Base-by-base conservation (phyloP, 2,797 vertebrate species). In the Hirundo rustica region DNA sequence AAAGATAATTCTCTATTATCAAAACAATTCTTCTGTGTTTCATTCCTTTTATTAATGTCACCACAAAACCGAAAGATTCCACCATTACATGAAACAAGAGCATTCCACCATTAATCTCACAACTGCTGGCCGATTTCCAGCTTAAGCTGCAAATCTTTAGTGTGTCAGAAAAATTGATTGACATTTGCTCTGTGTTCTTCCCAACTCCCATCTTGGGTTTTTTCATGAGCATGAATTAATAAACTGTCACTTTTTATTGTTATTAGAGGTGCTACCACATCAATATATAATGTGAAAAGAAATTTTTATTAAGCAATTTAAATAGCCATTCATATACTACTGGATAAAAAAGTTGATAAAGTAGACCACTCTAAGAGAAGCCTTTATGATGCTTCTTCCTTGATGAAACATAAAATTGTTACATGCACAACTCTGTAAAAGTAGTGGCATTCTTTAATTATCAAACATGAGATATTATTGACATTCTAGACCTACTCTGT, bases 341-440 rank as follows among this genome's bases (percentile, higher is more conserved):
- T 81, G 14, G 34, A 72, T 86, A 92, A 96, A 81, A 81, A 76
- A 57, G 27, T 0, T 65, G 55, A 64, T 34, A 15, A 93, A 86
- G 13, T 21, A 74, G 71, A 75, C 72, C 65, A 42, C 60, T 85
- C 50, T 77, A 51, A 92, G 34, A 64, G 53, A 79, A 83, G 36
- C 27, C 80, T 84, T 72, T 81, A 89, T 92, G 94, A 93, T 50
- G 64, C 85, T 92, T 96, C 42, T 81, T 95, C 93, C 89, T 93
- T 92, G 94, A 73, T 58, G 80, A 85, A 74, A 83, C 76, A 78
- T 95, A 96, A 96, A 95, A 96, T 80, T 70, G 38, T 72, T 81
- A 66, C 91, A 87, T 47, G 78, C 87, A 89, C 54, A 95, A 82
- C 80, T 95, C 93, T 88, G 75, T 80, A 87, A 77, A 95, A 92